phyloP scores from a whole-genome alignment of 2,888 invertebrate genomes.

The Cephus nigrinus region DNA sequence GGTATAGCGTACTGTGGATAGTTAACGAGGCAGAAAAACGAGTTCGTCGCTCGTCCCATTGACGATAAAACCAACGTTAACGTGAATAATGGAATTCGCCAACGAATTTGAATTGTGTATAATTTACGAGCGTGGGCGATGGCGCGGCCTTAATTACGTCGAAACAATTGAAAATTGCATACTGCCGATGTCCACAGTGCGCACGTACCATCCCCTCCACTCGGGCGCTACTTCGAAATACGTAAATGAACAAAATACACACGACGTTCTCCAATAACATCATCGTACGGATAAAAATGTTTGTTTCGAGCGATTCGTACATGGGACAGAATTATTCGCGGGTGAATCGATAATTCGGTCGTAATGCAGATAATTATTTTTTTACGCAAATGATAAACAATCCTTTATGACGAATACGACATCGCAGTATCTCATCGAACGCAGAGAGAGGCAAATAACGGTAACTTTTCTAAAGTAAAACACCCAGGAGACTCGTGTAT shows the following conservation, averaged over 20 bases:
- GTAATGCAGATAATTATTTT: not conserved
- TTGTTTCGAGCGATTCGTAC: not conserved
- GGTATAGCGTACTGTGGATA: not conserved
- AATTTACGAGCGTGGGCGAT: slow-evolving; percentile 1
- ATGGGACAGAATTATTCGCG: not conserved
- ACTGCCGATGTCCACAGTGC: slow-evolving; percentile 1
- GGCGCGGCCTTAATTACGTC: slow-evolving; percentile 22
- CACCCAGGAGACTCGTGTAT: not conserved
- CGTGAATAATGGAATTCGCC: slow-evolving; percentile 14
- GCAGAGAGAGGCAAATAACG: not conserved
- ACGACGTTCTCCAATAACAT: not conserved
- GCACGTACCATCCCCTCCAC: too few species aligned
- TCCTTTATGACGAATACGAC: not conserved
- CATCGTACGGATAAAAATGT: not conserved
- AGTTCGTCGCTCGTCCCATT: not conserved
- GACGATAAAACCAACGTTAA: slow-evolving; percentile 3
- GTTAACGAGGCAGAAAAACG: not conserved
- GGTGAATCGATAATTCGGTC: not conserved
- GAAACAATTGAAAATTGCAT: slow-evolving; percentile 28
- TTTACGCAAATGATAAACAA: not conserved
- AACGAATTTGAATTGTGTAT: slow-evolving; percentile 19
- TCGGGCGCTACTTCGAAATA: not conserved
- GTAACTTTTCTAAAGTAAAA: not conserved
- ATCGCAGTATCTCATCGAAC: not conserved
- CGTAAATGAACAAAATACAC: not conserved